Conservation (phyloP, 1,140 invertebrate genomes). For the Euura lappo region DNA sequence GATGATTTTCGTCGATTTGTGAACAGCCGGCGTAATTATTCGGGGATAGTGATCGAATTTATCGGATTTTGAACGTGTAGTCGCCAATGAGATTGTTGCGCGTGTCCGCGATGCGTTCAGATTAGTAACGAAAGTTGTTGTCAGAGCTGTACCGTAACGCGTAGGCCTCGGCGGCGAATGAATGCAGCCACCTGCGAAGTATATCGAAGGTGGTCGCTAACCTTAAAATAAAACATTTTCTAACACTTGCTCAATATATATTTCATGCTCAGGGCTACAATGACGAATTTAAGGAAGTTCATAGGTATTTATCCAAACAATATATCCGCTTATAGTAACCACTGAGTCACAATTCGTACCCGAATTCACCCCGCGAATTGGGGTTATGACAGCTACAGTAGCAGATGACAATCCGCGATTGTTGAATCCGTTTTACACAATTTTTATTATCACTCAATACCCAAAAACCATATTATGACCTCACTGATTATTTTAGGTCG, state of each 20-base stretch:
- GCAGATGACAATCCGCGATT: not conserved
- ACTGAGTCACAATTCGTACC: not conserved
- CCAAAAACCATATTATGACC: no score
- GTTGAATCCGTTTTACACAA: not conserved
- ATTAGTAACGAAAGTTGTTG: not conserved
- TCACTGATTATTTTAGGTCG: no score
- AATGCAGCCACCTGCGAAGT: slow-evolving; percentile 4
- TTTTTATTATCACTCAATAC: not conserved
- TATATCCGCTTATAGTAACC: slow-evolving; percentile 7
- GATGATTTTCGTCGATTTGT: no score
- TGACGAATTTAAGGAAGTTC: slow-evolving; percentile 59
- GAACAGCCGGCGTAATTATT: not conserved
- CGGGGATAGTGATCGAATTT: not conserved
- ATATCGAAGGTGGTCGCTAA: slow-evolving; percentile 6
- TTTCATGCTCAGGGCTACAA: slow-evolving; percentile 50
- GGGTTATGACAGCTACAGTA: not conserved
- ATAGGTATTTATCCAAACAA: slow-evolving; percentile 48
- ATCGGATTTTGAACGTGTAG: not conserved
- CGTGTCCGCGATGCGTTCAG: not conserved
- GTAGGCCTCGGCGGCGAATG: not conserved
- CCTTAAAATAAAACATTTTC: not conserved
- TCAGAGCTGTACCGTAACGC: not conserved
- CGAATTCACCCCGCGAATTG: not conserved
- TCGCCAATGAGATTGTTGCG: not conserved
- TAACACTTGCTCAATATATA: not conserved